Percentiles rank a stretch among this genome's conserved stretches.
These are phyloP conservation scores for Cinclus cinclus DNA, from an alignment of 2,113 vertebrate species.

Conservation along the genomic window DNA sequence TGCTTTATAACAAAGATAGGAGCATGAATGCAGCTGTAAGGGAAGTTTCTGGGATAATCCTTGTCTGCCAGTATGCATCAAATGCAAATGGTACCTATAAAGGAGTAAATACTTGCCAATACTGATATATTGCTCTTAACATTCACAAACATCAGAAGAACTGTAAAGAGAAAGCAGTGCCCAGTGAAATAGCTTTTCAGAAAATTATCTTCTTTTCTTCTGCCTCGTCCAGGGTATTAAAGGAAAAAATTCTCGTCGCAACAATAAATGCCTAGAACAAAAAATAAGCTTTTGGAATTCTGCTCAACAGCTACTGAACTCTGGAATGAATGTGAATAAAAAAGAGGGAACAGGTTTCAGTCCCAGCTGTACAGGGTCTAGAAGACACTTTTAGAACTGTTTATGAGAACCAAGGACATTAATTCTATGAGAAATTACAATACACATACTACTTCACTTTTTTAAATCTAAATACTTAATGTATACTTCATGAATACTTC, in stretches of 20 bases:
- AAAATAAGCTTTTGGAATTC: neutral
- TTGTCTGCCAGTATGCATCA: neutral
- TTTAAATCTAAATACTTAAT: neutral
- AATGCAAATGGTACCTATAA: neutral
- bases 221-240: neutral
- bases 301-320: neutral
- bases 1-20: neutral
- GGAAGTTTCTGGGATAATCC: neutral
- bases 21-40: neutral
- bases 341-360: neutral
- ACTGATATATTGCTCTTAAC: conserved; percentile 8
- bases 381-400: neutral
- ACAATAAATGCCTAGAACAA: neutral
- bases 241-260: neutral
- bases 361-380: neutral
- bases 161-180: neutral
- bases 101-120: conserved; percentile 4
- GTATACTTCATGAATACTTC: no score
- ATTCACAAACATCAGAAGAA: neutral
- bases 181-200: neutral
- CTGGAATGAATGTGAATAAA: neutral
- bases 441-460: neutral
- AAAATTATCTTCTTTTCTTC: neutral
- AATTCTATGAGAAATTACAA: neutral
- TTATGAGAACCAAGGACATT: neutral